A percentile compares a stretch with the other conserved stretches of the same genome.
These are phyloP conservation scores for Ostrea denselamellosa DNA, from an alignment of 1,140 invertebrate species.

Conservation along the genomic window DNA sequence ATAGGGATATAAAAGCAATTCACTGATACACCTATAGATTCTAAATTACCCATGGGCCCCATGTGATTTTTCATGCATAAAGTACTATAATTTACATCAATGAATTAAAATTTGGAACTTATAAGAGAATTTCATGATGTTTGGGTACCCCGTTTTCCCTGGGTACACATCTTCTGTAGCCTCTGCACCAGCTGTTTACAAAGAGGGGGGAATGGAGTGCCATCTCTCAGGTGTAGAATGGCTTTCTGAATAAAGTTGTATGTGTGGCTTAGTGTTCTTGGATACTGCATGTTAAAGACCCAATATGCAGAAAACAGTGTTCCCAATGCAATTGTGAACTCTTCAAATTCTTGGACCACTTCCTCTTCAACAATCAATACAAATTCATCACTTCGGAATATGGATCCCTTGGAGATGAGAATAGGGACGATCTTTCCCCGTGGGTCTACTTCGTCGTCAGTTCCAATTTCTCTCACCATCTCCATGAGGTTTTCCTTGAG, in stretches of 20 bases:
- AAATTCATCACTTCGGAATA: slow-evolving; percentile 75
- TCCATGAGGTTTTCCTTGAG: slow-evolving; percentile 74
- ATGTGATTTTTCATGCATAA: neutral
- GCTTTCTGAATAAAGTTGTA: slow-evolving; percentile 76
- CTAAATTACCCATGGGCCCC: too few species aligned
- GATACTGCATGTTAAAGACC: slow-evolving; percentile 77
- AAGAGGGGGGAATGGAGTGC: slow-evolving; percentile 66
- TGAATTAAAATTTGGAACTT: neutral
- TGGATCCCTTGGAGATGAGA: slow-evolving; percentile 71
- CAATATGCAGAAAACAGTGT: slow-evolving; percentile 75
- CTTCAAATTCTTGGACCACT: slow-evolving; percentile 75
- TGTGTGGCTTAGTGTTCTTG: slow-evolving; percentile 71
- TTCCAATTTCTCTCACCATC: slow-evolving; percentile 74
- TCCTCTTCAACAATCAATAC: slow-evolving; percentile 75
- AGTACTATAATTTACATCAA: neutral
- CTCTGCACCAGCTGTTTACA: slow-evolving; percentile 69
- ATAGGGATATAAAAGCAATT: too few species aligned
- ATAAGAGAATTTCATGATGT: neutral
- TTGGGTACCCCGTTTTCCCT: neutral
- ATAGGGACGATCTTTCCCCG: slow-evolving; percentile 75
- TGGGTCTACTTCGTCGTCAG: slow-evolving; percentile 71
- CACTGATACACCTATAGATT: too few species aligned
- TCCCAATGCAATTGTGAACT: slow-evolving; percentile 75
- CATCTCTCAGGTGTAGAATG: slow-evolving; percentile 69
- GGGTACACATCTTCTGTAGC: slow-evolving; percentile 55